These are phyloP conservation scores for Gorsachius magnificus DNA, from an alignment of 2,797 vertebrate species.

Conservation along the genomic window DNA sequence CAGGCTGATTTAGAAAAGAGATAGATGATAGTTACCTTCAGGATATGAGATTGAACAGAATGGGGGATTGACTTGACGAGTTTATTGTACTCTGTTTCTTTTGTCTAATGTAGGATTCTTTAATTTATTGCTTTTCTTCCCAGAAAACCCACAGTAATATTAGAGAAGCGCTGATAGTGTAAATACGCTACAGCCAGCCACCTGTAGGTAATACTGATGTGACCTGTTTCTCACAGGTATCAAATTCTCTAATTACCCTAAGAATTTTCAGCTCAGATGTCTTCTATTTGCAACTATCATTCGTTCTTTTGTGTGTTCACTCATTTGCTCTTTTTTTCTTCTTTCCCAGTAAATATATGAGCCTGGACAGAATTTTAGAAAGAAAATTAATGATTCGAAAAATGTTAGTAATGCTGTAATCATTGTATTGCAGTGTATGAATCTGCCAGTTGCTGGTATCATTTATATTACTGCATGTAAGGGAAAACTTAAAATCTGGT, in stretches of 20 bases:
- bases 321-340: neutral
- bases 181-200: conserved; percentile 38
- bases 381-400: neutral
- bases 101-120: conserved; percentile 35
- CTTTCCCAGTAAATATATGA: conserved; percentile 9
- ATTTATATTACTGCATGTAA: neutral
- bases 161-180: conserved; percentile 46
- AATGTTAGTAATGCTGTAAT: neutral
- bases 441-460: neutral
- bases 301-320: conserved; percentile 40
- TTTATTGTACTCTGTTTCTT: conserved; percentile 37
- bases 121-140: conserved; percentile 54
- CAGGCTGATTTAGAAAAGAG: conserved; percentile 30
- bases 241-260: conserved; percentile 53
- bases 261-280: conserved; percentile 60
- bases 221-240: conserved; percentile 68
- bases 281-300: conserved; percentile 38
- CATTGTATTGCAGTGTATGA: neutral
- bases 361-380: conserved; percentile 9
- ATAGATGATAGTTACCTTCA: conserved; percentile 35
- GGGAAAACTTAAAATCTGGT: neutral
- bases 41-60: conserved; percentile 20
- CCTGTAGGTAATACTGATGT: conserved; percentile 29
- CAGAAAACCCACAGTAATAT: conserved; percentile 33
- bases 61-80: conserved; percentile 25